Evolutionary conservation across 2,113 vertebrate species (phyloP).

Genomic region (Fregetta grallaria): DNA sequence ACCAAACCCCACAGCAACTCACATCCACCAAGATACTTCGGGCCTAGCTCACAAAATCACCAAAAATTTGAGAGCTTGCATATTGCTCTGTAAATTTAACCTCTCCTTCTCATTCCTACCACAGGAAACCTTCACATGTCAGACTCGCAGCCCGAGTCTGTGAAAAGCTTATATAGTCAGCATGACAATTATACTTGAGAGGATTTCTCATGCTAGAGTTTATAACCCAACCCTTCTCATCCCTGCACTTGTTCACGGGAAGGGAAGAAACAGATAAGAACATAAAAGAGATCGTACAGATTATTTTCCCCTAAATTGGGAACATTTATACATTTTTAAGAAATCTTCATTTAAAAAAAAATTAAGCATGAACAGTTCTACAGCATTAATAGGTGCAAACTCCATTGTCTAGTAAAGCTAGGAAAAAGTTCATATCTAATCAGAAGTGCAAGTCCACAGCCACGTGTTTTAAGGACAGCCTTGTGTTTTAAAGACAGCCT

Average conservation of each 20-base stretch:
- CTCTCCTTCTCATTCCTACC: not conserved
- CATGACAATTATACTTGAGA: not conserved
- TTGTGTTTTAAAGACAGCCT: not conserved
- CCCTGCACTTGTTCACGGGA: not conserved
- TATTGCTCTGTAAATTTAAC: not conserved
- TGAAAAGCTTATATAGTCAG: not conserved
- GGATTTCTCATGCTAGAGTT: not conserved
- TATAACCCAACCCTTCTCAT: not conserved
- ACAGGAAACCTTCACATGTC: not conserved
- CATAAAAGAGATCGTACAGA: not conserved
- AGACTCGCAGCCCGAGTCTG: fast-evolving
- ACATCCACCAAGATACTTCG: not conserved
- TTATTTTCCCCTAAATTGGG: not conserved
- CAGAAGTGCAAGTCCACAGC: not conserved
- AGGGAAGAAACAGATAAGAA: not conserved
- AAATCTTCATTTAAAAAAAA: not conserved
- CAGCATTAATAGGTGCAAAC: not conserved
- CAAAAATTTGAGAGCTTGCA: not conserved
- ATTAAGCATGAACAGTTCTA: not conserved
- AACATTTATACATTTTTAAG: not conserved
- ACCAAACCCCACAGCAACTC: not conserved
- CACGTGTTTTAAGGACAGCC: not conserved
- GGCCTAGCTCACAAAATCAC: not conserved
- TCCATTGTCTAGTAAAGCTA: not conserved
- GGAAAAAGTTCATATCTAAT: not conserved